Evolutionary conservation across 2,888 invertebrate genomes (phyloP), one percentile per base, ranked within the genome.

Genomic region (Brachynemurus nebulosus): DNA sequence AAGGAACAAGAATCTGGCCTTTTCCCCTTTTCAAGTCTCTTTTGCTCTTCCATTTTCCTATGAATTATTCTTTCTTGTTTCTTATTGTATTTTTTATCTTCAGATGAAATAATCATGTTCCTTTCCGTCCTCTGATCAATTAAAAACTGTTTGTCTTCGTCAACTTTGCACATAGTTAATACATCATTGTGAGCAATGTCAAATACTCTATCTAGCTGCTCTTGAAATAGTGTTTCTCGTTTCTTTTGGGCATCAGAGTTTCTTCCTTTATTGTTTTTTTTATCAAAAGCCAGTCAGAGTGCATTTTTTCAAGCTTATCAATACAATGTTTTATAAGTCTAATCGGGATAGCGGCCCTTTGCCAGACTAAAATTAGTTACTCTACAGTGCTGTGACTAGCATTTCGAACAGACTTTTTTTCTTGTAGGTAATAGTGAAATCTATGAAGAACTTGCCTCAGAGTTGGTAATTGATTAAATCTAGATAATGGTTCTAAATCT

Each of bases 81-180:
- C 9, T 16, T 16, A 8, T 14, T 9, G 9, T 18, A 16, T 8
- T 40, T 23, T 8, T 11, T 21, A 14, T 40, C 40, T 12, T 23
- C 14, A 6, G n/a, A 7, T 7, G 2, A 5, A 14, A 40, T 40
- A n/a, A 7, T 11, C 12, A 14, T 18, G 9, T 7, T 14, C 7
- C 40, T 8, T 12, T 18, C 40, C 12, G 20, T 40, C 16, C 40
- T 19, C n/a, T 40, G 40, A 9, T 19, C 14, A 21, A 21, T 12
- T 5, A 40, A n/a, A 23, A 40, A 40, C n/a, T n/a, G 14, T 23
- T 21, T 40, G 17, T 40, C 40, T 21, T 40, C 40, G 12, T 6
- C n/a, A 21, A 21, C 12, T 20, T 8, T 19, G 5, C 20, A 23
- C 8, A 20, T 6, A 8, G n/a, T 14, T 11, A 40, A 12, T 23